Evolutionary conservation across 2,797 vertebrate species (phyloP).

Genomic region (Salmo trutta): DNA sequence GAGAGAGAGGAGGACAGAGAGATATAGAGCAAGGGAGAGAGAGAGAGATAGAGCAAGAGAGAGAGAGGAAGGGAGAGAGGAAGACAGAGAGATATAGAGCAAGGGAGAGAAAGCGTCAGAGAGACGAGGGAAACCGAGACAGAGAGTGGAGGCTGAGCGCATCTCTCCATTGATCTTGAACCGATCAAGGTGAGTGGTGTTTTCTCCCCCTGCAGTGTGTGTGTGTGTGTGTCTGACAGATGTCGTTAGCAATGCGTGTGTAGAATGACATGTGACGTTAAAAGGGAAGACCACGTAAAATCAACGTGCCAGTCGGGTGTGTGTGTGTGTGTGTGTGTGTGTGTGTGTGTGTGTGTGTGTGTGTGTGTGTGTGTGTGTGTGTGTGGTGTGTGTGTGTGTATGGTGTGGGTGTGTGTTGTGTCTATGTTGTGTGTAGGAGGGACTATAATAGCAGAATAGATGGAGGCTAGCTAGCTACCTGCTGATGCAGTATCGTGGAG

Average conservation of each 20-base stretch:
- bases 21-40: not conserved
- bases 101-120: not conserved
- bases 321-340: slow-evolving; percentile 28
- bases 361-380: slow-evolving; percentile 14
- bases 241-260: slow-evolving; percentile 36
- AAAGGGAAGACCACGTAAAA: slow-evolving; percentile 36
- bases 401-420: not conserved
- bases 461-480: not conserved
- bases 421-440: not conserved
- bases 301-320: slow-evolving; percentile 16
- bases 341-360: no score
- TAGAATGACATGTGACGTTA: slow-evolving; percentile 32
- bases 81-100: not conserved
- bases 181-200: slow-evolving; percentile 72
- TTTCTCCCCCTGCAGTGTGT: slow-evolving; percentile 52
- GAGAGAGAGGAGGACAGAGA: slow-evolving; percentile 33
- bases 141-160: not conserved
- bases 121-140: slow-evolving; percentile 9
- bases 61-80: not conserved
- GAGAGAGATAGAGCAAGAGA: not conserved
- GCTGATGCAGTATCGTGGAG: no score
- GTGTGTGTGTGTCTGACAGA: slow-evolving; percentile 11
- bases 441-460: not conserved
- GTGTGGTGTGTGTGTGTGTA: slow-evolving; percentile 10
- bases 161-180: slow-evolving; percentile 65